Percentiles rank a stretch among this genome's conserved stretches.
Evolutionary conservation across 1,140 invertebrate species (phyloP).

Genomic region (Magallana angulata): DNA sequence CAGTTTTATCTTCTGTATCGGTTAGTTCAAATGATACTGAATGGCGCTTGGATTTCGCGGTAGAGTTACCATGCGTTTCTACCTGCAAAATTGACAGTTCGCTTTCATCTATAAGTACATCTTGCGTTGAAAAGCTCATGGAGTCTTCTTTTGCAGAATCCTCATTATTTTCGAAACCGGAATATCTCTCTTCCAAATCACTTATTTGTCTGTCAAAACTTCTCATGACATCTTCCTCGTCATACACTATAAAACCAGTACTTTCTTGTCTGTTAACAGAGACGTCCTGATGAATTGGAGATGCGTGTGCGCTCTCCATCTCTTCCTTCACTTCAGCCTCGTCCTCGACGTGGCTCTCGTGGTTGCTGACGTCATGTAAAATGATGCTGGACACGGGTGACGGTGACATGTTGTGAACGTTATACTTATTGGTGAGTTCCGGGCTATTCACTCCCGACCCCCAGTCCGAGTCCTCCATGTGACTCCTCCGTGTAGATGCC

Average conservation of each 20-base stretch:
- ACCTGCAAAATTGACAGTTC: neutral
- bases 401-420: neutral
- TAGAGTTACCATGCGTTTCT: no score
- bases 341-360: neutral
- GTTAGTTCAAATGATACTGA: no score
- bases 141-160: conserved; percentile 38
- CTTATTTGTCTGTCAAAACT: conserved; percentile 52
- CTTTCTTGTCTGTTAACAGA: neutral
- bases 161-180: neutral
- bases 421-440: neutral
- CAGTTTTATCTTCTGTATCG: neutral
- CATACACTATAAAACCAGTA: conserved; percentile 5
- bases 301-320: neutral
- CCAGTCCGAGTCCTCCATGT: neutral
- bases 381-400: neutral
- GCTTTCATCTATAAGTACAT: no score
- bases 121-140: neutral
- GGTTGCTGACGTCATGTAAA: neutral
- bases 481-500: neutral
- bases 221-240: conserved; percentile 28
- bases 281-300: neutral
- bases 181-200: neutral
- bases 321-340: neutral
- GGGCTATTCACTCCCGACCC: neutral
- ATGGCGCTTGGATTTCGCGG: no score